phyloP scores from a whole-genome alignment of 2,888 invertebrate genomes.

The Thereva unica region DNA sequence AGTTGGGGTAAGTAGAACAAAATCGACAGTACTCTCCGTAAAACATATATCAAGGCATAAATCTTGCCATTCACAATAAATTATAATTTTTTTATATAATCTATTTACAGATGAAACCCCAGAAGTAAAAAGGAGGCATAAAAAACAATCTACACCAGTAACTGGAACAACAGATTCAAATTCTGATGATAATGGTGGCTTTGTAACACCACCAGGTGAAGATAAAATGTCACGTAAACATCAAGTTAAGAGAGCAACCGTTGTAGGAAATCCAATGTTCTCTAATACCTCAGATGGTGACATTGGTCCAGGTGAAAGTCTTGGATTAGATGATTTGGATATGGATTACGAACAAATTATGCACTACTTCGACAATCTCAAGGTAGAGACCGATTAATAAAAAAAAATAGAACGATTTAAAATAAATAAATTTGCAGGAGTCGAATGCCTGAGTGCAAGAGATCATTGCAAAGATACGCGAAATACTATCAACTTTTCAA shows the following conservation, averaged over 20 bases:
- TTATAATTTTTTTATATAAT: no score
- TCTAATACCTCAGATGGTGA: conserved; percentile 62
- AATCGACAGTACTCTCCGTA: no score
- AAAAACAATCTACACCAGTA: conserved; percentile 42
- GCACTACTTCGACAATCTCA: conserved; percentile 97
- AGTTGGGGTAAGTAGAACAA: no score
- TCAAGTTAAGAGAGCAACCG: conserved; percentile 79
- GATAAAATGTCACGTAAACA: conserved; percentile 44
- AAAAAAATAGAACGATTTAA: conserved; percentile 14
- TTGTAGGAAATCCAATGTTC: conserved; percentile 89
- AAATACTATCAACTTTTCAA: conserved; percentile 73
- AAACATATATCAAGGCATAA: no score
- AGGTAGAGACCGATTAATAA: conserved; percentile 63
- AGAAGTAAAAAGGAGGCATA: conserved; percentile 45
- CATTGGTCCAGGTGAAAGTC: conserved; percentile 63
- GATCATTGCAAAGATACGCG: conserved; percentile 83
- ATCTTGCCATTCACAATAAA: no score
- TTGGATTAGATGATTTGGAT: conserved; percentile 80
- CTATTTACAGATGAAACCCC: conserved; percentile 43
- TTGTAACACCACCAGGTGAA: conserved; percentile 46
- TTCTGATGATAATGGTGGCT: conserved; percentile 49
- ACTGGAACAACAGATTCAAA: conserved; percentile 44
- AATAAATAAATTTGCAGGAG: conserved; percentile 63
- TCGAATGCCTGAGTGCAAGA: conserved; percentile 89
- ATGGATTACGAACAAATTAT: conserved; percentile 98